phyloP scores from a whole-genome alignment of 2,888 invertebrate genomes.

The Proisotoma minuta region DNA sequence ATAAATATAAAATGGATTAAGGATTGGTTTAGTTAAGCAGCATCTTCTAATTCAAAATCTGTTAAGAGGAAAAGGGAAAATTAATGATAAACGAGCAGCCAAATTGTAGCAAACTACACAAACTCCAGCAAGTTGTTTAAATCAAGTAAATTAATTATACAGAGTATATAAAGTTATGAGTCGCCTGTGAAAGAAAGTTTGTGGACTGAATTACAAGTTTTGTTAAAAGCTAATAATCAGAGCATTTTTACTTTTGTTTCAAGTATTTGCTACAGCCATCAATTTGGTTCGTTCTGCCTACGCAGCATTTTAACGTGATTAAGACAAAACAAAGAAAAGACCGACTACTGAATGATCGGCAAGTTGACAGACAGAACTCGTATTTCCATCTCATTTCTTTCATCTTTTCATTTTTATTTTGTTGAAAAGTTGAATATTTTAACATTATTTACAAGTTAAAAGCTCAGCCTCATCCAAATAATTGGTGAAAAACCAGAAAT shows the following conservation, averaged over 20 bases:
- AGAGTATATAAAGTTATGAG: background rate
- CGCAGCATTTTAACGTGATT: background rate
- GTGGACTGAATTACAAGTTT: too few relatives aligned
- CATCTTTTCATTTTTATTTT: background rate
- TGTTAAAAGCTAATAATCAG: background rate
- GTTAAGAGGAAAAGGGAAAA: background rate
- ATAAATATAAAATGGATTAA: slow-evolving; percentile 2
- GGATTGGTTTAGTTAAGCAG: background rate
- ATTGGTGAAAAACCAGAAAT: background rate
- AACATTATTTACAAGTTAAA: background rate
- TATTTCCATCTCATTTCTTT: background rate
- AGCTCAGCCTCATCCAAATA: background rate
- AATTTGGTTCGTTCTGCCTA: background rate
- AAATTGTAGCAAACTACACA: background rate
- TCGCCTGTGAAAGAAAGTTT: too few relatives aligned
- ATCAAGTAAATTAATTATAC: background rate
- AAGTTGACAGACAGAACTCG: slow-evolving; percentile 4
- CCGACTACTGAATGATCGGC: background rate
- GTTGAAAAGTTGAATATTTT: slow-evolving; percentile 1
- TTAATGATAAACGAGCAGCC: slow-evolving; percentile 2
- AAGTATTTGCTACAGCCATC: too few relatives aligned
- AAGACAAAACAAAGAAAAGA: slow-evolving; percentile 2
- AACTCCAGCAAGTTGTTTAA: background rate
- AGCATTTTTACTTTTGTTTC: too few relatives aligned
- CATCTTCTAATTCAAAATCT: background rate